A percentile compares a stretch with the other conserved stretches of the same genome.
phyloP scores from a whole-genome alignment of 2,797 vertebrate species.

The Uromys caudimaculatus region DNA sequence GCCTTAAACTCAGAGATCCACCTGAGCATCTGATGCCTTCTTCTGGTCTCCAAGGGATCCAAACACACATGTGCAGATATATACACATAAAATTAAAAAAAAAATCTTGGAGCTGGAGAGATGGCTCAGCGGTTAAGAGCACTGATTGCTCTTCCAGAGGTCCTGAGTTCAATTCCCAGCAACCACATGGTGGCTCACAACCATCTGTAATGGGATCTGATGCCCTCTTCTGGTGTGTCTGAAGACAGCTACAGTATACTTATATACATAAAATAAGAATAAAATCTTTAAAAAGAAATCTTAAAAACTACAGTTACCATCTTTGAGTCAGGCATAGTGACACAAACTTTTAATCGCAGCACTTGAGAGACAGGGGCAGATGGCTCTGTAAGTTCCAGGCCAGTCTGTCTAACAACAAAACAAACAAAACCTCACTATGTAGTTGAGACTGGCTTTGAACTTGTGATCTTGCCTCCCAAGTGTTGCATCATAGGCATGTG shows the following conservation, averaged over 20 bases:
- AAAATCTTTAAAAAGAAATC: neutral
- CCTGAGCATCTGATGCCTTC: neutral
- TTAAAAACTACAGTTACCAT: neutral
- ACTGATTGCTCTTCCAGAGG: no score
- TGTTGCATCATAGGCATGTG: neutral
- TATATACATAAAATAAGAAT: no score
- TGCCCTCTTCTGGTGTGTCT: no score
- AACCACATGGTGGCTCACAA: no score
- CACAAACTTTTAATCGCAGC: neutral
- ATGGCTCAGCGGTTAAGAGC: no score
- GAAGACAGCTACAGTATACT: no score
- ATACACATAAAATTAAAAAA: neutral
- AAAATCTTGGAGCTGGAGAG: neutral
- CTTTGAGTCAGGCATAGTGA: neutral
- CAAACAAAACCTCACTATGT: neutral
- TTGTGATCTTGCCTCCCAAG: neutral
- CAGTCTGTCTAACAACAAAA: neutral
- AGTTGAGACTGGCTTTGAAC: neutral
- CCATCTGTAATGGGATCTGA: no score
- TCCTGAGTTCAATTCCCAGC: no score
- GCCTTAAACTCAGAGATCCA: neutral
- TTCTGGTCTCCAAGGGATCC: neutral
- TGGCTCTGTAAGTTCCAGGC: no score
- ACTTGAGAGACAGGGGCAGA: neutral
- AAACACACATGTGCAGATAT: neutral